Evolutionary conservation across 1,140 invertebrate species (phyloP).

Genomic region (Drosophila arawakana): DNA sequence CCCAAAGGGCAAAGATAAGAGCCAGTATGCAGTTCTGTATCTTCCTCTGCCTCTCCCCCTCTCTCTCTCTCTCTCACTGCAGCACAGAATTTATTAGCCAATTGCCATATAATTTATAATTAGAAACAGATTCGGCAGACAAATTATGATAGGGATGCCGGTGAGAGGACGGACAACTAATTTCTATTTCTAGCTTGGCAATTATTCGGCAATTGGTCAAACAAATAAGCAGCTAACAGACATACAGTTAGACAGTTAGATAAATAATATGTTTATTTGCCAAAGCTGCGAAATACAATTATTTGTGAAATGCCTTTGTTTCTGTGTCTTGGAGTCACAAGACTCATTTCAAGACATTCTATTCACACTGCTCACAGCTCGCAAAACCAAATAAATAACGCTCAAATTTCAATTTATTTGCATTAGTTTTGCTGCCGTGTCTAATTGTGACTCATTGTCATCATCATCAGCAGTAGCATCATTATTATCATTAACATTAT

Average conservation of each 20-base stretch:
- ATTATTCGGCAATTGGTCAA: constrained; percentile 44
- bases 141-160: constrained; percentile 35
- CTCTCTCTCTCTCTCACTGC: constrained; percentile 28
- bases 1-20: constrained; percentile 46
- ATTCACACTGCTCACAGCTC: constrained; percentile 30
- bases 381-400: constrained; percentile 55
- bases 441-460: constrained; percentile 56
- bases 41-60: background rate
- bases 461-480: constrained; percentile 8
- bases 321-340: constrained; percentile 62
- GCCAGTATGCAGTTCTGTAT: constrained; percentile 17
- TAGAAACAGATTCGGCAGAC: constrained; percentile 13
- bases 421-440: constrained; percentile 39
- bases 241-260: constrained; percentile 11
- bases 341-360: constrained; percentile 38
- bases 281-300: constrained; percentile 24
- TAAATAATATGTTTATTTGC: constrained; percentile 28
- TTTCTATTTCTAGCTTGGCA: constrained; percentile 20
- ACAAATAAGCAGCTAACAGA: constrained; percentile 25
- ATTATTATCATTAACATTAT: constrained; percentile 1
- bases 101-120: constrained; percentile 73
- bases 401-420: constrained; percentile 67
- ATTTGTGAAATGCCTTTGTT: constrained; percentile 43
- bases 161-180: background rate
- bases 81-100: constrained; percentile 67